Evolutionary conservation across 1,140 invertebrate species (phyloP).

Genomic region (Tachypleus tridentatus): DNA sequence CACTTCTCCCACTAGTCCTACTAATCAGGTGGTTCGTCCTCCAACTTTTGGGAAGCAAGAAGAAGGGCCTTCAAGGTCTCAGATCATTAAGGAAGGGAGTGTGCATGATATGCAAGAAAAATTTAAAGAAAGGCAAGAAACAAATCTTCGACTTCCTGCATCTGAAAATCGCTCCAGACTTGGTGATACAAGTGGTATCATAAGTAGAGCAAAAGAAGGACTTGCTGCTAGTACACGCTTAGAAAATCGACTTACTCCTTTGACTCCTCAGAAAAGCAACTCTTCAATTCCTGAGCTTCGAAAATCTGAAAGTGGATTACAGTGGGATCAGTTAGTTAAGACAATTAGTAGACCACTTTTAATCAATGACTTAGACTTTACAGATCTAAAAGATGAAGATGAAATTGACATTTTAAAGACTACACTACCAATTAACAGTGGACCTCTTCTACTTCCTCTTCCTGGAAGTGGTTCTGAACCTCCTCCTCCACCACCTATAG

Average conservation of each 20-base stretch:
- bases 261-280: background rate
- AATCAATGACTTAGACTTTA: constrained; percentile 93
- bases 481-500: constrained; percentile 30
- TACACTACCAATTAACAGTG: constrained; percentile 18
- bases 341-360: constrained; percentile 67
- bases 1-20: background rate
- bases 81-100: background rate
- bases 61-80: too few species aligned
- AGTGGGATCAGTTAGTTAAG: constrained; percentile 84
- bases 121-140: constrained; percentile 32
- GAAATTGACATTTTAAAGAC: constrained; percentile 32
- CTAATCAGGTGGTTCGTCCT: too few species aligned
- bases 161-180: constrained; percentile 42
- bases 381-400: constrained; percentile 65
- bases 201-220: constrained; percentile 80
- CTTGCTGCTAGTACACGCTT: constrained; percentile 29
- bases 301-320: constrained; percentile 43
- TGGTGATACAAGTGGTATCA: constrained; percentile 45
- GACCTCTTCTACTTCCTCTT: too few species aligned
- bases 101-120: constrained; percentile 26
- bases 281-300: background rate
- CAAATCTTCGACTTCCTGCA: constrained; percentile 41
- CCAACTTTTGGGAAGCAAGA: constrained; percentile 6
- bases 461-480: constrained; percentile 30
- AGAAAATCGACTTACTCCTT: background rate